These are phyloP conservation scores for Hephaestus fuliginosus DNA, from an alignment of 2,797 vertebrate species.

Conservation along the genomic window DNA sequence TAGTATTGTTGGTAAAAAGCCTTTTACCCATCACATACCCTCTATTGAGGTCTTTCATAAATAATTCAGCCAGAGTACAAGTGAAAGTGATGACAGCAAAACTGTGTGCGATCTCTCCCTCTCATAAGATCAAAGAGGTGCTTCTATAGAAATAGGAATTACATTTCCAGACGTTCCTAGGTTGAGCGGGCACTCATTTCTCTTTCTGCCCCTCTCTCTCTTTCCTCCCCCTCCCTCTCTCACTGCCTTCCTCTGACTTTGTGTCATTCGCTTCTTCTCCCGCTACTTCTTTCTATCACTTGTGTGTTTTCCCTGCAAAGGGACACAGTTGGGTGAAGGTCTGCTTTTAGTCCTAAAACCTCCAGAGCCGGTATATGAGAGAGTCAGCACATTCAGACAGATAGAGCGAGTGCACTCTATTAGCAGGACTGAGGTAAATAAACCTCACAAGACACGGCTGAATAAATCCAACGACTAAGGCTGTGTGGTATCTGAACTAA, in stretches of 20 bases:
- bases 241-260: conserved; percentile 42
- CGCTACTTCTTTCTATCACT: conserved; percentile 64
- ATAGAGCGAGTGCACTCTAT: conserved; percentile 81
- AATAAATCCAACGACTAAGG: conserved; percentile 77
- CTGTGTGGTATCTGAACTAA: conserved; percentile 63
- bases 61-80: conserved; percentile 88
- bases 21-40: conserved; percentile 86
- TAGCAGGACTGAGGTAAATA: conserved; percentile 83
- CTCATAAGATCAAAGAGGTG: conserved; percentile 88
- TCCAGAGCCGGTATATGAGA: conserved; percentile 68
- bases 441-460: conserved; percentile 81
- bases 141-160: conserved; percentile 88
- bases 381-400: conserved; percentile 81
- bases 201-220: conserved; percentile 49
- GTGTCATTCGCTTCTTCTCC: conserved; percentile 36
- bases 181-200: conserved; percentile 76
- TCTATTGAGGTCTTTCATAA: conserved; percentile 89
- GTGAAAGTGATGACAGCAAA: conserved; percentile 90
- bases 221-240: conserved; percentile 27
- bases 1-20: conserved; percentile 84
- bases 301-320: conserved; percentile 68
- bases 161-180: conserved; percentile 84
- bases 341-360: conserved; percentile 82
- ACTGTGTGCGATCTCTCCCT: conserved; percentile 87
- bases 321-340: conserved; percentile 79